Evolutionary conservation across 2,888 invertebrate species (phyloP).

Genomic region (Strigamia transsilvanica): DNA sequence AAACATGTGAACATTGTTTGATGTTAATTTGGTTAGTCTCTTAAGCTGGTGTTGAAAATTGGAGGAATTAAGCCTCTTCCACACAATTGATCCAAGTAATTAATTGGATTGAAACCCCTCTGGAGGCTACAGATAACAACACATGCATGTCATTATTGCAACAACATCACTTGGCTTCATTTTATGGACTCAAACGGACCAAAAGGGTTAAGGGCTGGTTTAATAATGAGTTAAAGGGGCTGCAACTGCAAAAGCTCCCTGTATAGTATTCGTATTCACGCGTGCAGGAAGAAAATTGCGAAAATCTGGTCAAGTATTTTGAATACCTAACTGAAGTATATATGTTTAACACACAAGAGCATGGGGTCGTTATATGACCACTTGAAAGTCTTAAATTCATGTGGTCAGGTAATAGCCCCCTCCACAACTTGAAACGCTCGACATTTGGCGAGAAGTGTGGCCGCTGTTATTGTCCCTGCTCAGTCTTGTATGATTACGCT

Average conservation of each 20-base stretch:
- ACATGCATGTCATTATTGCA: slow-evolving; percentile 49
- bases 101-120: slow-evolving; percentile 49
- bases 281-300: background rate
- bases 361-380: slow-evolving; percentile 12
- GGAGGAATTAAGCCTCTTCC: slow-evolving; percentile 49
- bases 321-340: slow-evolving; percentile 26
- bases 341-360: slow-evolving; percentile 10
- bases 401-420: slow-evolving; percentile 26
- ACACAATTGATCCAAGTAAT: slow-evolving; percentile 49
- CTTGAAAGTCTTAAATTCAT: slow-evolving; percentile 44
- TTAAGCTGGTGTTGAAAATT: slow-evolving; percentile 49
- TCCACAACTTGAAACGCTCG: slow-evolving; percentile 17
- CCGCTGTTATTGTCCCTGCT: slow-evolving; percentile 36
- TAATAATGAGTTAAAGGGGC: slow-evolving; percentile 47
- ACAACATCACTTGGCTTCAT: slow-evolving; percentile 49
- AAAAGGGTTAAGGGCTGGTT: slow-evolving; percentile 49
- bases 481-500: slow-evolving; percentile 42
- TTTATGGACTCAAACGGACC: slow-evolving; percentile 49
- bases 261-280: background rate
- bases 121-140: slow-evolving; percentile 49
- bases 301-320: slow-evolving; percentile 6
- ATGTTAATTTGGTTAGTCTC: slow-evolving; percentile 49
- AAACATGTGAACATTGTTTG: slow-evolving; percentile 48
- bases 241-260: background rate
- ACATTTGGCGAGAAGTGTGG: slow-evolving; percentile 32